A percentile compares a stretch with the other conserved stretches of the same genome.
Conservation (phyloP, 2,113 vertebrate species). For the Euleptes europaea region DNA sequence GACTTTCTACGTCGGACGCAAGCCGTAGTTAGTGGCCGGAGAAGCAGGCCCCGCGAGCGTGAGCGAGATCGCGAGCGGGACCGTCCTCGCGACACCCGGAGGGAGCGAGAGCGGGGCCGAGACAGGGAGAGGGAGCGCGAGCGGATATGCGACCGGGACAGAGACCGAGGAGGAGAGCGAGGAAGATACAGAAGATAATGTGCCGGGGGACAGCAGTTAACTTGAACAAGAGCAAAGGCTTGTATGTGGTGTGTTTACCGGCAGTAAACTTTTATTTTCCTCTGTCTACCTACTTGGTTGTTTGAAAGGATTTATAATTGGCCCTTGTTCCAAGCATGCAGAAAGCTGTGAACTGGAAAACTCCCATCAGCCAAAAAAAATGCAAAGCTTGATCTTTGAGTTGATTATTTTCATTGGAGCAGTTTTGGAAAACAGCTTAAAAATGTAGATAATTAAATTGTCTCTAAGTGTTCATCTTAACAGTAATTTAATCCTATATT, state of each 20-base stretch:
- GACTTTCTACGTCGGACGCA: conserved; percentile 97
- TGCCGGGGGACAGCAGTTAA: conserved; percentile 58
- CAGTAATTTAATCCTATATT: conserved; percentile 68
- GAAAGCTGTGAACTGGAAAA: conserved; percentile 81
- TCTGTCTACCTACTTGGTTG: conserved; percentile 78
- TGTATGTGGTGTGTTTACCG: conserved; percentile 83
- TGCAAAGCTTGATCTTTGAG: conserved; percentile 61
- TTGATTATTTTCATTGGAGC: conserved; percentile 65
- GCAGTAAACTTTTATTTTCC: conserved; percentile 82
- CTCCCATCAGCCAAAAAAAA: conserved; percentile 71
- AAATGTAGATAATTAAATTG: conserved; percentile 74
- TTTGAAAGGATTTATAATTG: conserved; percentile 80
- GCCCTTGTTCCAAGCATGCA: conserved; percentile 82
- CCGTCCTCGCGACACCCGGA: conserved; percentile 81
- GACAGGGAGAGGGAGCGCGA: conserved; percentile 89
- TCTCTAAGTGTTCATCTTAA: conserved; percentile 75
- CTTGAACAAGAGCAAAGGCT: conserved; percentile 72
- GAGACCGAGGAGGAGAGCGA: conserved; percentile 86
- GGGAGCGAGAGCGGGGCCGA: conserved; percentile 86
- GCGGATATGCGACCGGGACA: conserved; percentile 84
- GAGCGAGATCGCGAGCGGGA: conserved; percentile 92
- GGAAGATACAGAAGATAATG: conserved; percentile 92
- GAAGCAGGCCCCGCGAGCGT: conserved; percentile 89
- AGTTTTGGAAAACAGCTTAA: conserved; percentile 64
- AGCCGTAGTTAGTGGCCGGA: conserved; percentile 91